Evolutionary conservation across 1,140 invertebrate genomes (phyloP).

Genomic region (Chironomus striatipennis): DNA sequence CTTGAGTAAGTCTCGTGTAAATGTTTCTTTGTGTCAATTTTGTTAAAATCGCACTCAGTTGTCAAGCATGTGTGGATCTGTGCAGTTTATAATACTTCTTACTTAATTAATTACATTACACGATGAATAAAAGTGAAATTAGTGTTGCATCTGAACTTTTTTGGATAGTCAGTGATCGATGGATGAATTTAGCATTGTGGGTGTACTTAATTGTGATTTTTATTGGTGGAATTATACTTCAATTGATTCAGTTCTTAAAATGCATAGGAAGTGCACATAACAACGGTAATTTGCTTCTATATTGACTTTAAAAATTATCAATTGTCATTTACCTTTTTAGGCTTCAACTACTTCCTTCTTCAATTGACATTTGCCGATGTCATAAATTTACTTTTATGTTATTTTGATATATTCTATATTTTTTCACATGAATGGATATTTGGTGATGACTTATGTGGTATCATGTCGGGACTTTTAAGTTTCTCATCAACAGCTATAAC

Average conservation of each 20-base stretch:
- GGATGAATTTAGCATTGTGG: constrained; percentile 1
- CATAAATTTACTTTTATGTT: neutral
- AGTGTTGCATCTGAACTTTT: neutral
- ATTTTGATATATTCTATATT: neutral
- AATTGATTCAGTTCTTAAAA: neutral
- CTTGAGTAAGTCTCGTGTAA: neutral
- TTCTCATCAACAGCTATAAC: neutral
- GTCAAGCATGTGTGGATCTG: neutral
- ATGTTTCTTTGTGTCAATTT: neutral
- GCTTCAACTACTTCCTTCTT: neutral
- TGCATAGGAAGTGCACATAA: neutral
- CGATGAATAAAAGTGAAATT: constrained; percentile 3
- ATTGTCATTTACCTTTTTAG: neutral
- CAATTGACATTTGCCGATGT: neutral
- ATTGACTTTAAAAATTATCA: neutral
- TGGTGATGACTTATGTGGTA: neutral
- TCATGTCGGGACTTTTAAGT: neutral
- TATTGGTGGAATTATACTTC: neutral
- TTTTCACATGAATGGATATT: neutral
- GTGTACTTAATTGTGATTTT: neutral
- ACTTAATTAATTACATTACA: neutral
- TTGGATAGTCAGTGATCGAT: neutral
- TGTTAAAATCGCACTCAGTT: neutral
- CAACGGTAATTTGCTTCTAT: neutral
- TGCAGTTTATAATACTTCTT: neutral